Evolutionary conservation across 2,797 vertebrate genomes (phyloP).

Genomic region (Cyclopterus lumpus): DNA sequence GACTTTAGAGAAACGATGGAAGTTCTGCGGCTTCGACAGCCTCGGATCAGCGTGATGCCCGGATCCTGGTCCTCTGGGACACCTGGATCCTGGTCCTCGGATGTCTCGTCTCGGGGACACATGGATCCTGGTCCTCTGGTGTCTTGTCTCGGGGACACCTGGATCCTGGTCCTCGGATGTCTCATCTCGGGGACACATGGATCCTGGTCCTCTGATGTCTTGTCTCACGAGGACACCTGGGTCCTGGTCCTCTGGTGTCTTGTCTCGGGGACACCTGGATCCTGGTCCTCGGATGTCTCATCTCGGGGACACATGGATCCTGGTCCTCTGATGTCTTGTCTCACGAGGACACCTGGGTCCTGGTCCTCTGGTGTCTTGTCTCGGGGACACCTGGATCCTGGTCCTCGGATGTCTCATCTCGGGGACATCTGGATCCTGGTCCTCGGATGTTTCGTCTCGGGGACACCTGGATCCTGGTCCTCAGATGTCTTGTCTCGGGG

Average conservation of each 20-base stretch:
- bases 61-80: too few relatives aligned
- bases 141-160: not conserved
- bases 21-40: constrained; percentile 12
- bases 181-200: too few relatives aligned
- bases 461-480: not conserved
- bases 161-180: not conserved
- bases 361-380: not conserved
- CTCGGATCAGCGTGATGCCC: not conserved
- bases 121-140: not conserved
- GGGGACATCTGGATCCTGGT: too few relatives aligned
- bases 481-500: not conserved
- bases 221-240: not conserved
- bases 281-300: too few relatives aligned
- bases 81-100: not conserved
- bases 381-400: not conserved
- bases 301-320: too few relatives aligned
- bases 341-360: not conserved
- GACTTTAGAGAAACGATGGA: constrained; percentile 14
- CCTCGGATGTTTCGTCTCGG: not conserved
- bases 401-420: too few relatives aligned
- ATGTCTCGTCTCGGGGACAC: not conserved
- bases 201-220: not conserved
- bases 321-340: not conserved
- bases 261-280: not conserved
- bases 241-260: not conserved